Base-by-base conservation (phyloP, 2,888 invertebrate species). In the Cheilosia variabilis region DNA sequence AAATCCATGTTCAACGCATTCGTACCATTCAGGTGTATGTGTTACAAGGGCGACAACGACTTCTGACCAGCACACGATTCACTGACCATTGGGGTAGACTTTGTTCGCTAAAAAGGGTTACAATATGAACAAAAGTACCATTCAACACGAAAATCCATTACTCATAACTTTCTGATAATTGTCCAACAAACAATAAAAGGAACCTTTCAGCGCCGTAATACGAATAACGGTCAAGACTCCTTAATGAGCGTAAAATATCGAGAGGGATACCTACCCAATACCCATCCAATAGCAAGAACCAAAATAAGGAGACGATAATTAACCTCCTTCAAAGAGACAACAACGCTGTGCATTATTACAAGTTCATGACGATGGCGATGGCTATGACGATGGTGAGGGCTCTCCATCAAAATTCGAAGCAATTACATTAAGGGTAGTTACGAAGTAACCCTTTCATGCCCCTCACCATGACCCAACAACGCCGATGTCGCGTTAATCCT, bases 401-500 rank as follows among this genome's bases (percentile, higher is more conserved):
- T 72, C 72, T 83, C 72, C 55, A 72, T 78, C 72, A 71, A 77
- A 60, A 71, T 66, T 77, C 57, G 53, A 77, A 66, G 71, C 53
- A 77, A 71, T 53, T 77, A 69, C 58, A 77, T 82, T 77, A 82
- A 41, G 34, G 22, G 17, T 10, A 19, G n/a, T 34, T 53, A 7
- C 24, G 2, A 37, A 37, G 37, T 31, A 31, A 4, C 31, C 52
- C 63, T 34, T 45, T 41, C 58, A 60, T 15, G 24, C 55, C 47
- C 60, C 43, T 47, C 53, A 19, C 15, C 50, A 57, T 58, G 41
- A 37, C 27, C 60, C 52, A 57, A 47, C 52, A 47, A 4, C 45
- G 57, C 53, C 78, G 47, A 72, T 72, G 78, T 66, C 66, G 60
- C 41, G 60, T 78, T 72, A 72, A 72, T 78, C 82, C 78, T 75